A percentile compares a stretch with the other conserved stretches of the same genome.
phyloP scores from a whole-genome alignment of 1,140 invertebrate genomes.

The Lepidurus couesii region DNA sequence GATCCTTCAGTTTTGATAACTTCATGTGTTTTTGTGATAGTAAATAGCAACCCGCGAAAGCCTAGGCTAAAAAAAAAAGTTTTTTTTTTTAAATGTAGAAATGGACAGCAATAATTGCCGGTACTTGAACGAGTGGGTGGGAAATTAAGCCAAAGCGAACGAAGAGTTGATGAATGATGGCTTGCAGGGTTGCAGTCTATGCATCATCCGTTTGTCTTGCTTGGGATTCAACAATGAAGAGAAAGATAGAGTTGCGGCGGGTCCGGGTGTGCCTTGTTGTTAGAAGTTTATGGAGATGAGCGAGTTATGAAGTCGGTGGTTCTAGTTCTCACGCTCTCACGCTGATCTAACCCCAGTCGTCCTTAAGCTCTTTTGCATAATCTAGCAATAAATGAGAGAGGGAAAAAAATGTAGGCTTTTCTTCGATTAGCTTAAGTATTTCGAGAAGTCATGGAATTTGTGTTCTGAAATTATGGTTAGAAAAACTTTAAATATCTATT shows the following conservation, averaged over 20 bases:
- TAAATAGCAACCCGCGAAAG: no score
- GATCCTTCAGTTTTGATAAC: background rate
- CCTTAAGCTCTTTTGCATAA: slow-evolving; percentile 10
- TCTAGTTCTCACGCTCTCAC: slow-evolving; percentile 21
- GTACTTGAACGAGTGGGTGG: background rate
- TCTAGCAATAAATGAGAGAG: background rate
- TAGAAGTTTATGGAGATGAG: background rate
- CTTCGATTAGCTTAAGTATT: no score
- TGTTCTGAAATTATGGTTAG: no score
- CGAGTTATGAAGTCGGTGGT: slow-evolving; percentile 14
- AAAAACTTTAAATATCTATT: no score
- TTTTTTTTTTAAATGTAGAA: no score
- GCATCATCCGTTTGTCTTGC: slow-evolving; percentile 7
- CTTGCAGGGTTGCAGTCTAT: background rate
- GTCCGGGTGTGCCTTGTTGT: slow-evolving; percentile 15
- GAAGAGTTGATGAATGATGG: background rate
- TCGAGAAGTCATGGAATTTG: no score
- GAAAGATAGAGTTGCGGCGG: slow-evolving; percentile 13
- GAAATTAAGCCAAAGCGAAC: background rate
- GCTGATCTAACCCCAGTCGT: background rate
- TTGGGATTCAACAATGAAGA: background rate
- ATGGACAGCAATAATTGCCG: background rate
- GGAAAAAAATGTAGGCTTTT: background rate
- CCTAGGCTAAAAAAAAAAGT: no score
- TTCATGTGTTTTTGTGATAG: no score